These are phyloP conservation scores for Leptestheria dahalacensis DNA, from an alignment of 1,140 invertebrate genomes.

Conservation along the genomic window DNA sequence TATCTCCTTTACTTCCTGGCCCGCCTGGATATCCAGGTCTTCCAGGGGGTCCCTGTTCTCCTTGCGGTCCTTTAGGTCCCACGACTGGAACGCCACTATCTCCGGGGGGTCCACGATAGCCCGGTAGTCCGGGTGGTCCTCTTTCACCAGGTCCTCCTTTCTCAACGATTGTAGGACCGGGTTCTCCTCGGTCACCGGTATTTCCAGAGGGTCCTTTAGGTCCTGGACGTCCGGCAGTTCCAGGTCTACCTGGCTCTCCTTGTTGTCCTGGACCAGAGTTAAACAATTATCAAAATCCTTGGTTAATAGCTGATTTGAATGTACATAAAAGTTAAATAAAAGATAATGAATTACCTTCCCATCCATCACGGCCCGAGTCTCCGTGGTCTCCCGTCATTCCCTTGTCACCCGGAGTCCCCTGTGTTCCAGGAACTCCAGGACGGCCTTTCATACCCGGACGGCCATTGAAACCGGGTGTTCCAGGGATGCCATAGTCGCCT, in stretches of 20 bases:
- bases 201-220: not conserved
- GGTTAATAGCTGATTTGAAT: not conserved
- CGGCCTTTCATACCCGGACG: constrained; percentile 17
- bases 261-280: not conserved
- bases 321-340: no score
- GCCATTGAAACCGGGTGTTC: constrained; percentile 20
- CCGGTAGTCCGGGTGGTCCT: constrained; percentile 36
- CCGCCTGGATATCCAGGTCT: not conserved
- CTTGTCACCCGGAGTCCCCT: constrained; percentile 2
- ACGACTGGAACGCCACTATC: not conserved
- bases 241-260: not conserved
- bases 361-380: not conserved
- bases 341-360: not conserved
- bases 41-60: constrained; percentile 28
- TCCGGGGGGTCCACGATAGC: constrained; percentile 31
- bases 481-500: constrained; percentile 24
- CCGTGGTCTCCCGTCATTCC: not conserved
- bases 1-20: not conserved
- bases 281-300: not conserved
- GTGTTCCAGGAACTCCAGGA: constrained; percentile 19
- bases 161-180: not conserved
- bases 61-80: constrained; percentile 8
- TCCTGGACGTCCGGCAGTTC: not conserved
- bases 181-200: not conserved
- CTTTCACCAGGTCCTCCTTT: not conserved